phyloP scores from a whole-genome alignment of 2,113 vertebrate species.

The Cromileptes altivelis region DNA sequence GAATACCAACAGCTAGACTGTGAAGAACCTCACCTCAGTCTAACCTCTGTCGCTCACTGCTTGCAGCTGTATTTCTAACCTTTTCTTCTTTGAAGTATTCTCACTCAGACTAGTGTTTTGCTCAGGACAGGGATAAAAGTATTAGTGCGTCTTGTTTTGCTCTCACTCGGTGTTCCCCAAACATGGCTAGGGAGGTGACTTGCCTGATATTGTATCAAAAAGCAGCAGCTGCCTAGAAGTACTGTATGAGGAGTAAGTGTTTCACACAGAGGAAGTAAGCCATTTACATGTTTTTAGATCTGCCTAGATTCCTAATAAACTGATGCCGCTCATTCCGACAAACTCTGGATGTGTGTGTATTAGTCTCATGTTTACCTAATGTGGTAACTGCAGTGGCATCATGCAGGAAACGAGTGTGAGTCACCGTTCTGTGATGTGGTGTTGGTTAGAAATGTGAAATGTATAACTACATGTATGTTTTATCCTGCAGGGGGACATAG shows the following conservation, averaged over 20 bases:
- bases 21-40: background rate
- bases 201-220: constrained; percentile 1
- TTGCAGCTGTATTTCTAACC: background rate
- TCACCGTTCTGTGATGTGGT: background rate
- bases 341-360: background rate
- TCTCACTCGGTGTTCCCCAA: background rate
- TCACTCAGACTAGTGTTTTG: background rate
- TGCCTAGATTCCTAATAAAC: background rate
- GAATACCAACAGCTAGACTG: background rate
- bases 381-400: constrained; percentile 10
- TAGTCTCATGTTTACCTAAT: constrained; percentile 36
- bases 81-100: background rate
- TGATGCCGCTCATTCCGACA: background rate
- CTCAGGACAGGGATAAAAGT: background rate
- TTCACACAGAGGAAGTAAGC: constrained; percentile 44
- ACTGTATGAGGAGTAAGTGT: background rate
- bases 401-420: constrained; percentile 38
- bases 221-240: background rate
- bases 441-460: background rate
- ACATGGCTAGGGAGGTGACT: constrained; percentile 13
- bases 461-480: background rate
- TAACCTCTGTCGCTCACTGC: background rate
- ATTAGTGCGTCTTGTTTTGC: background rate
- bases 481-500: constrained; percentile 88
- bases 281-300: constrained; percentile 38